These are phyloP conservation scores for Elysia chlorotica DNA, from an alignment of 1,140 invertebrate genomes.

Conservation along the genomic window DNA sequence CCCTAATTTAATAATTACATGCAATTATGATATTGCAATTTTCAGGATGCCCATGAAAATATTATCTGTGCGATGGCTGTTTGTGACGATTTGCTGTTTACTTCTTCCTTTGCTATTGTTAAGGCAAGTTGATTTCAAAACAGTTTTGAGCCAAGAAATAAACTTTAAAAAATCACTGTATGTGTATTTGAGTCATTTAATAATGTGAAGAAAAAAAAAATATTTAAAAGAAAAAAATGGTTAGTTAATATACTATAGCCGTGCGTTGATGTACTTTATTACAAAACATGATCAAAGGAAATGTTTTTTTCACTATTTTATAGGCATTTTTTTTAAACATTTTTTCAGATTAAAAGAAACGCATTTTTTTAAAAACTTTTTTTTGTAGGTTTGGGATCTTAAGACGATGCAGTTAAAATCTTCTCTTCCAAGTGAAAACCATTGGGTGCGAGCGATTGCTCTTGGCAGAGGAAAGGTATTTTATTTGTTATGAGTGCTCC, in stretches of 20 bases:
- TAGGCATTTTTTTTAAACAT: neutral
- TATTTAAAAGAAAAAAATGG: too few species aligned
- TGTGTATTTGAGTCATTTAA: neutral
- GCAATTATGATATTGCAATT: too few species aligned
- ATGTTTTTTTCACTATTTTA: neutral
- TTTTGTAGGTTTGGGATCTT: neutral
- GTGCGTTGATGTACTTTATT: too few species aligned
- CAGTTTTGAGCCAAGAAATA: neutral
- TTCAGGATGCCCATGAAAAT: neutral
- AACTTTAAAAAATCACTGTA: neutral
- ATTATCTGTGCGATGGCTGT: neutral
- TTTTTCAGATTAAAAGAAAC: neutral
- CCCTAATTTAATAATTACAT: too few species aligned
- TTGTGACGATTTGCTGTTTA: neutral
- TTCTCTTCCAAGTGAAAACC: neutral
- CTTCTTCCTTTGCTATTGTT: neutral
- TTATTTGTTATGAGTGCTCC: neutral
- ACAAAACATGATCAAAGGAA: too few species aligned
- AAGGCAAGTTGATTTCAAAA: neutral
- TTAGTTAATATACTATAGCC: too few species aligned
- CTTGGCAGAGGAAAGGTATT: neutral
- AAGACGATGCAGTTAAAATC: neutral
- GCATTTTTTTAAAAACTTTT: neutral
- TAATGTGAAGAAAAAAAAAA: too few species aligned
- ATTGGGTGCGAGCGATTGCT: neutral